Conservation (phyloP, 2,888 invertebrate species). For the Tiphia femorata region DNA sequence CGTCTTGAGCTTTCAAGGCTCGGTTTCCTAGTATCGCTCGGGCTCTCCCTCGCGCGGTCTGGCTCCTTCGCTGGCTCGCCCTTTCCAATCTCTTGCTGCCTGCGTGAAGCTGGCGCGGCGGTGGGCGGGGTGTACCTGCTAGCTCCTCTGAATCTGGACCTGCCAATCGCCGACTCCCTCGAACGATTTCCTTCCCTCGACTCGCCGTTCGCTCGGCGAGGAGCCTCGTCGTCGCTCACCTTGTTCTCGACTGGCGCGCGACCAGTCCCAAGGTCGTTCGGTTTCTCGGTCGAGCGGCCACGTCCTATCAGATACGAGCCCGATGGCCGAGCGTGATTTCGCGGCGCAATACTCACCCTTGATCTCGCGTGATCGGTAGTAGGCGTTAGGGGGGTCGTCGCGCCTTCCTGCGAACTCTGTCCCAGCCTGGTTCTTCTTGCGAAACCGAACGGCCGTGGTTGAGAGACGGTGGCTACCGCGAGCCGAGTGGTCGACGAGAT, state of each 20-base stretch:
- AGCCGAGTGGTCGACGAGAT: constrained; percentile 36
- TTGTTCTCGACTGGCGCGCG: constrained; percentile 1
- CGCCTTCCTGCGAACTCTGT: constrained; percentile 66
- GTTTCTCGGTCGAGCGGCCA: constrained; percentile 49
- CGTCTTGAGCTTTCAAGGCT: constrained; percentile 6
- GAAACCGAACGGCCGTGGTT: constrained; percentile 72
- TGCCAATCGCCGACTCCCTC: constrained; percentile 8
- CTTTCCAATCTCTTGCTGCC: no score
- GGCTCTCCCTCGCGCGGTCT: constrained; percentile 13
- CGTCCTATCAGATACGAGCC: constrained; percentile 49
- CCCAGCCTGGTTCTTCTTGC: no score
- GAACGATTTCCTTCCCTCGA: constrained; percentile 7
- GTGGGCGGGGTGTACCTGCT: constrained; percentile 45
- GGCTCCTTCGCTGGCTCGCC: not conserved
- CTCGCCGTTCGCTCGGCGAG: no score
- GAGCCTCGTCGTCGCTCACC: constrained; percentile 6
- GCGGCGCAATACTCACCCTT: constrained; percentile 66
- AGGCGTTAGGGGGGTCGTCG: constrained; percentile 38
- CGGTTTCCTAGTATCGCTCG: constrained; percentile 4
- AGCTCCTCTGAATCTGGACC: constrained; percentile 38
- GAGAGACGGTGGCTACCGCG: constrained; percentile 66
- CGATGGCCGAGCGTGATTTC: constrained; percentile 63
- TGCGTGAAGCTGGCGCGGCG: constrained; percentile 5
- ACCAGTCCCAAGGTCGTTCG: no score
- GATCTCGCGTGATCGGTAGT: constrained; percentile 52